phyloP scores from a whole-genome alignment of 2,888 invertebrate species.

The Myopa tessellatipennis region DNA sequence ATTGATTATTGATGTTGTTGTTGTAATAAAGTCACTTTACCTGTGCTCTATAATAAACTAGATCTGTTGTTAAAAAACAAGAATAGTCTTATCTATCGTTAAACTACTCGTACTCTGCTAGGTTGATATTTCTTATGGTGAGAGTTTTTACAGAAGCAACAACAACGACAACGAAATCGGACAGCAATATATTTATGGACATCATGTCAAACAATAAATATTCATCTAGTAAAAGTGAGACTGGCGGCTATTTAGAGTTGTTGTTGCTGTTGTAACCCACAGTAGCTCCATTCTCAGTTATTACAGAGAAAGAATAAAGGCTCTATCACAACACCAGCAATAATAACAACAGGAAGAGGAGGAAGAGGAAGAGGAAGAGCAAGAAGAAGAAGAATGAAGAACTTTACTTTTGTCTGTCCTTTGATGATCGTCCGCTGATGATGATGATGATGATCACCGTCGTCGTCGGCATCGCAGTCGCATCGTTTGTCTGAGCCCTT shows the following conservation, averaged over 20 bases:
- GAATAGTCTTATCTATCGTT: neutral
- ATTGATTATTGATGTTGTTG: neutral
- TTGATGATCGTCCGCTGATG: neutral
- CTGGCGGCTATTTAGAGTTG: slow-evolving; percentile 5
- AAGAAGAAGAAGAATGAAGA: slow-evolving; percentile 30
- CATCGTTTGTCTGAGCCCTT: neutral
- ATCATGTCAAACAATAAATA: slow-evolving; percentile 57
- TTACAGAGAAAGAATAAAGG: slow-evolving; percentile 33
- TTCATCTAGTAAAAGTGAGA: slow-evolving; percentile 44
- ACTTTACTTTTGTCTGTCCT: neutral
- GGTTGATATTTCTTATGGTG: neutral
- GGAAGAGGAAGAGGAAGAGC: slow-evolving; percentile 10
- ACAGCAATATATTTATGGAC: slow-evolving; percentile 54
- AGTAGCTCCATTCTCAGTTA: neutral
- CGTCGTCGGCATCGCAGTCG: neutral
- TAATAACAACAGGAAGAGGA: slow-evolving; percentile 35
- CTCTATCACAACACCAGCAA: slow-evolving; percentile 28
- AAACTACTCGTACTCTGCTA: neutral
- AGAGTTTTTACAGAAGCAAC: neutral
- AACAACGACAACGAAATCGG: slow-evolving; percentile 42
- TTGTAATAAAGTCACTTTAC: neutral
- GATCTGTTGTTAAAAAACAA: too few relatives aligned
- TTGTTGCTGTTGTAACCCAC: neutral
- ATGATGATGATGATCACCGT: neutral
- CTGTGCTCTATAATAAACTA: neutral